Evolutionary conservation across 2,113 vertebrate genomes (phyloP).

Genomic region (Petromus typicus): DNA sequence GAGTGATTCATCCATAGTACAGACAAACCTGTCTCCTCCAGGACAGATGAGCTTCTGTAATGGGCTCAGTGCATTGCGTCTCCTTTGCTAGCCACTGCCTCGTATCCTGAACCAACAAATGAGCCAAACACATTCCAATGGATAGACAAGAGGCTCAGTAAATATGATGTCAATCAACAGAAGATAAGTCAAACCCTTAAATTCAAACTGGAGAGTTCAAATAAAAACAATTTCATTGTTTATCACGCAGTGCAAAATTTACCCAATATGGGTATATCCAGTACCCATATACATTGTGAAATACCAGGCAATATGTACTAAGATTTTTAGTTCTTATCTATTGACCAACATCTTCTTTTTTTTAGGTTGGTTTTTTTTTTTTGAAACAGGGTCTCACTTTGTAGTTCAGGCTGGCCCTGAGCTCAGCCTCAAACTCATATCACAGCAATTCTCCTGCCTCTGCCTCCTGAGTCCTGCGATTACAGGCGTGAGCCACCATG

Average conservation of each 20-base stretch:
- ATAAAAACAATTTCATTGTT: neutral
- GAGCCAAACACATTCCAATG: neutral
- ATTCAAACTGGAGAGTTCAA: neutral
- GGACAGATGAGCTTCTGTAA: neutral
- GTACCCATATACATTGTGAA: neutral
- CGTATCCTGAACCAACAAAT: neutral
- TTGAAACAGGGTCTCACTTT: too few species aligned
- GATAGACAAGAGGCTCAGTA: neutral
- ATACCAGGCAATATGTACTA: neutral
- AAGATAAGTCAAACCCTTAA: neutral
- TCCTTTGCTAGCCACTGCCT: neutral
- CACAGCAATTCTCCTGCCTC: too few species aligned
- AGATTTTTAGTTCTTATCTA: neutral
- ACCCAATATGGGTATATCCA: too few species aligned
- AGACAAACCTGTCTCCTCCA: neutral
- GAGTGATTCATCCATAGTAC: neutral
- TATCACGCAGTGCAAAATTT: neutral
- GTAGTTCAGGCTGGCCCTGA: too few species aligned
- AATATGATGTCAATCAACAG: neutral
- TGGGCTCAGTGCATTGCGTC: neutral
- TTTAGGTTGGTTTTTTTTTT: too few species aligned
- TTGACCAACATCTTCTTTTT: neutral
- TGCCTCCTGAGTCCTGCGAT: too few species aligned
- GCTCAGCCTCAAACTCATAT: too few species aligned
- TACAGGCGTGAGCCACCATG: too few species aligned